Evolutionary conservation across 2,888 invertebrate species (phyloP).

Genomic region (Cantharis nigra): DNA sequence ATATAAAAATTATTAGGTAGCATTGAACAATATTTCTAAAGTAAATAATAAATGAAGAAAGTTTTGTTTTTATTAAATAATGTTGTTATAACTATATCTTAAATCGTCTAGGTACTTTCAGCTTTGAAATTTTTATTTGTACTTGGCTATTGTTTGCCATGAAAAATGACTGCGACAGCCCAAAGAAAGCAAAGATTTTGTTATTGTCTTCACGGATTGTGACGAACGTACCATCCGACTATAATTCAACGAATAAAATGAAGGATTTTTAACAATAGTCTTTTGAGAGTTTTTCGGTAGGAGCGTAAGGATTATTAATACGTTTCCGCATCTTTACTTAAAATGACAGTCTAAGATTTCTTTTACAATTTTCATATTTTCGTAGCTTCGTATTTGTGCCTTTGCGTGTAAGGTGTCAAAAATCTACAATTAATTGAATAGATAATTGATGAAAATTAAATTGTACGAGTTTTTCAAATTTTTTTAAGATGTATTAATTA

Average conservation of each 20-base stretch:
- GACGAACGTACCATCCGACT: conserved; percentile 35
- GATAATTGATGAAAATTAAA: background rate
- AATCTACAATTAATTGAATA: background rate
- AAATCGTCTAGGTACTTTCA: conserved; percentile 22
- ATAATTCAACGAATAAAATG: conserved; percentile 36
- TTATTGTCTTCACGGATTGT: conserved; percentile 36
- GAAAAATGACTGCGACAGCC: conserved; percentile 34
- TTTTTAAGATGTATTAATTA: background rate
- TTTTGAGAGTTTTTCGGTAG: conserved; percentile 26
- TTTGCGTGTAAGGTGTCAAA: background rate
- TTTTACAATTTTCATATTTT: conserved; percentile 24
- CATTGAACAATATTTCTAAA: background rate
- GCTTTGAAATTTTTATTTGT: conserved; percentile 30
- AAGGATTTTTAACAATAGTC: conserved; percentile 37
- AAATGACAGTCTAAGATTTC: conserved; percentile 27
- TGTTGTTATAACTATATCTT: conserved; percentile 25
- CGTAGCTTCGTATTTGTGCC: background rate
- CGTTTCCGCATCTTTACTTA: conserved; percentile 25
- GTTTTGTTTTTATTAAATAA: conserved; percentile 9
- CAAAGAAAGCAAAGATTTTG: conserved; percentile 34
- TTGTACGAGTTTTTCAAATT: background rate
- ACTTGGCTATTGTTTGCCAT: conserved; percentile 30
- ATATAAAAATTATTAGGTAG: background rate
- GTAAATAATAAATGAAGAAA: background rate
- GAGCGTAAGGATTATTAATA: conserved; percentile 30